These are phyloP conservation scores for Eulemur rubriventer DNA, from an alignment of 2,797 vertebrate genomes.

Conservation along the genomic window DNA sequence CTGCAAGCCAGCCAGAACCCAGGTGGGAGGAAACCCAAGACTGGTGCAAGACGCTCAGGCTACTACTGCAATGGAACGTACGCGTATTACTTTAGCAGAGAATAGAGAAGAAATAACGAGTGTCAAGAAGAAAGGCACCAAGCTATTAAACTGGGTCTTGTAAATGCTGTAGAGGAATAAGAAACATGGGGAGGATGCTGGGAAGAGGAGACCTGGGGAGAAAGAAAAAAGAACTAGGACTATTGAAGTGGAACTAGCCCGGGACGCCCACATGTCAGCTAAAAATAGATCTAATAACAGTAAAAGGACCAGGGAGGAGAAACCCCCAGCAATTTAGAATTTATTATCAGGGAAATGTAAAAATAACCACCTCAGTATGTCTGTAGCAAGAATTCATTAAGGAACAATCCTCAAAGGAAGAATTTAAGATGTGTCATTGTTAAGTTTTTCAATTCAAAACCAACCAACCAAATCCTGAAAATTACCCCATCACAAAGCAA, in stretches of 20 bases:
- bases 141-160: conserved; percentile 33
- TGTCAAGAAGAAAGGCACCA: neutral
- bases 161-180: neutral
- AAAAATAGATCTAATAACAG: neutral
- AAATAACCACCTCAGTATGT: neutral
- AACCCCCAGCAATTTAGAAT: neutral
- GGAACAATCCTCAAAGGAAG: neutral
- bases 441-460: conserved; percentile 11
- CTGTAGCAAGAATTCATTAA: conserved; percentile 14
- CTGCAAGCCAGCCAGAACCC: conserved; percentile 18
- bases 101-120: conserved; percentile 29
- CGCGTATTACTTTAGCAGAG: conserved; percentile 55
- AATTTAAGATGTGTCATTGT: neutral
- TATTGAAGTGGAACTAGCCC: neutral
- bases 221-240: neutral
- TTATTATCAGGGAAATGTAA: neutral
- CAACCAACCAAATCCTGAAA: neutral
- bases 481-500: neutral
- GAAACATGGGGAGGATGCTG: neutral
- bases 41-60: conserved; percentile 18
- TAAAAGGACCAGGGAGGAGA: neutral
- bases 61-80: neutral
- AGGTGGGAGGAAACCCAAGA: conserved; percentile 52
- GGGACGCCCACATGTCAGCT: neutral
- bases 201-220: neutral